These are phyloP conservation scores for Betta splendens DNA, from an alignment of 2,797 vertebrate genomes.

Conservation along the genomic window DNA sequence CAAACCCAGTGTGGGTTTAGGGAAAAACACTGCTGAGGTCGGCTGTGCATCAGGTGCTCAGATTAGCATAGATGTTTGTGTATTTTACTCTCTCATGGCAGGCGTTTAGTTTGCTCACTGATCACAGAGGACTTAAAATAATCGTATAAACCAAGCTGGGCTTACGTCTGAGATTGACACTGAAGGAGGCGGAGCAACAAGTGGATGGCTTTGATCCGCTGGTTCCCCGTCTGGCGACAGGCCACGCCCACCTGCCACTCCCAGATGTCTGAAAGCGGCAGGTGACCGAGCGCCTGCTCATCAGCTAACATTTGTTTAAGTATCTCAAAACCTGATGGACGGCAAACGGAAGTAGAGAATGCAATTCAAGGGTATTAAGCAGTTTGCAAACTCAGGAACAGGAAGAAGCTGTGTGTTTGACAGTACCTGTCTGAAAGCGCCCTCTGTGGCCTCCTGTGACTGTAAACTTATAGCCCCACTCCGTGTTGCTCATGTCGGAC, in stretches of 20 bases:
- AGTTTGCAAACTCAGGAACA: not conserved
- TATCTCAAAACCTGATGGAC: conserved; percentile 91
- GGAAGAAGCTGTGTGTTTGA: not conserved
- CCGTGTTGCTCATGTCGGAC: conserved; percentile 98
- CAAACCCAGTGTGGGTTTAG: conserved; percentile 60
- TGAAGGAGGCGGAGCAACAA: conserved; percentile 90
- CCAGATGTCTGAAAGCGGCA: conserved; percentile 91
- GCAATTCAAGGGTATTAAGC: not conserved
- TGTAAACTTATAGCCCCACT: conserved; percentile 98
- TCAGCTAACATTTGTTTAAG: conserved; percentile 96
- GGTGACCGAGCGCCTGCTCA: conserved; percentile 85
- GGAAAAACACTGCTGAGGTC: conserved; percentile 1
- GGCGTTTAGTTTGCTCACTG: no score
- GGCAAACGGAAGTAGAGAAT: not conserved
- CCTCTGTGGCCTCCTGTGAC: conserved; percentile 95
- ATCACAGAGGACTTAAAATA: not conserved
- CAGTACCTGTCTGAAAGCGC: conserved; percentile 94
- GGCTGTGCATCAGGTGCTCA: not conserved
- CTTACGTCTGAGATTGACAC: conserved; percentile 86
- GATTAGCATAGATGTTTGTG: conserved; percentile 4
- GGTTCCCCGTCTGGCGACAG: conserved; percentile 93
- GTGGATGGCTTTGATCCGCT: conserved; percentile 93
- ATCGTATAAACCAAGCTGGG: not conserved
- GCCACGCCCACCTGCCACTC: conserved; percentile 97
- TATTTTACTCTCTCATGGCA: no score